Evolutionary conservation across 2,113 vertebrate species (phyloP).

Genomic region (Melanostigma gelatinosum): DNA sequence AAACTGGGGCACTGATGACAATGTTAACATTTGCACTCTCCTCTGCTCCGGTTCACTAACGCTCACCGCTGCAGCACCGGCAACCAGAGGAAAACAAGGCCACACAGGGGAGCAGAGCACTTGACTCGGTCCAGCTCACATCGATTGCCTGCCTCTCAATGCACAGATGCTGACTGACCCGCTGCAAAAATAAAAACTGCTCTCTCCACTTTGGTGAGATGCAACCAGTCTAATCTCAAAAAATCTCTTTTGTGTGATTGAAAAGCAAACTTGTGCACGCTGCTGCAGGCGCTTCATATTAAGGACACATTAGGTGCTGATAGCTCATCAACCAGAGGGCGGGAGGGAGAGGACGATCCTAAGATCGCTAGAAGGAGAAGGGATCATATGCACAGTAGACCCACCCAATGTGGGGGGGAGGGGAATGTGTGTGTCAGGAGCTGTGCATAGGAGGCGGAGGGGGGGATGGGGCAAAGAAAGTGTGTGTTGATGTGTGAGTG

Average conservation of each 20-base stretch:
- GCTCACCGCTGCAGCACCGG: conserved; percentile 36
- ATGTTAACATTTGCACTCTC: conserved; percentile 61
- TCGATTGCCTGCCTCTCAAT: conserved; percentile 39
- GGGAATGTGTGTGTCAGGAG: conserved; percentile 39
- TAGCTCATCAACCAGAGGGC: conserved; percentile 51
- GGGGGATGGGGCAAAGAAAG: conserved; percentile 38
- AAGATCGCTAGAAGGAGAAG: conserved; percentile 46
- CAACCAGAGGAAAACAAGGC: conserved; percentile 31
- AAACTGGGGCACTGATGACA: conserved; percentile 33
- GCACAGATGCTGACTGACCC: conserved; percentile 9
- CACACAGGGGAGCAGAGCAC: conserved; percentile 41
- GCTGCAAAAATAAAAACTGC: conserved; percentile 10
- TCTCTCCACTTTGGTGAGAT: conserved; percentile 11
- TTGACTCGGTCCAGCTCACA: conserved; percentile 47
- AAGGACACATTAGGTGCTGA: conserved; percentile 75
- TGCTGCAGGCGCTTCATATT: conserved; percentile 35
- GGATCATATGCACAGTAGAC: conserved; percentile 68
- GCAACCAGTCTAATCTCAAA: conserved; percentile 30
- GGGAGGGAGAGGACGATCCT: conserved; percentile 55
- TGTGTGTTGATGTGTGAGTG: conserved; percentile 37
- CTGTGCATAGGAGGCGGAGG: conserved; percentile 42
- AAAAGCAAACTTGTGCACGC: background rate
- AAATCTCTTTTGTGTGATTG: conserved; percentile 12
- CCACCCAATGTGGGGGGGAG: no score
- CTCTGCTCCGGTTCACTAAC: conserved; percentile 41